Evolutionary conservation across 2,888 invertebrate genomes (phyloP).

Genomic region (Amblyjoppa proteus): DNA sequence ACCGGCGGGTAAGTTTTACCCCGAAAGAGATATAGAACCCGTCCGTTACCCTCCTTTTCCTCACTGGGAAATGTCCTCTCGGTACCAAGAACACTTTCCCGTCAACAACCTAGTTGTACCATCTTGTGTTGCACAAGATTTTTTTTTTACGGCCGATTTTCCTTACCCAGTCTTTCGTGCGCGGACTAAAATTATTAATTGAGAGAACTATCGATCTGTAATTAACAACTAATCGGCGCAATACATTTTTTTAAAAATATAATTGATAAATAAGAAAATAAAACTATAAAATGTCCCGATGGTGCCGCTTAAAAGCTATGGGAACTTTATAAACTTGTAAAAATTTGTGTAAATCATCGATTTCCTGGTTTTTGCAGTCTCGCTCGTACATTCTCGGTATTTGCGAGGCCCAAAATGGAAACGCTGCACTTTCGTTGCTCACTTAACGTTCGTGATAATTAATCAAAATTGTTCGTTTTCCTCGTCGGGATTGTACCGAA

Average conservation of each 20-base stretch:
- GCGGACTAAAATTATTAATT: too few species aligned
- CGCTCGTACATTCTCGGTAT: too few species aligned
- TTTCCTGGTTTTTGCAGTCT: too few species aligned
- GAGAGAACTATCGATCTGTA: too few species aligned
- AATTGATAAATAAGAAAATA: too few species aligned
- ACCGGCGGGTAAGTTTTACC: constrained; percentile 52
- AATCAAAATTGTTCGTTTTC: neutral
- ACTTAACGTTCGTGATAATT: neutral
- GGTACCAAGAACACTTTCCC: neutral
- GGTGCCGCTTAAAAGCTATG: too few species aligned
- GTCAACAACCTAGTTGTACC: neutral
- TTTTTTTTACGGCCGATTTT: neutral
- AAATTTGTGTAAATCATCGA: too few species aligned
- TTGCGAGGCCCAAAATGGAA: neutral
- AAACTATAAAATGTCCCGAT: too few species aligned
- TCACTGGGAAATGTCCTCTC: constrained; percentile 6
- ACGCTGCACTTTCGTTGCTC: neutral
- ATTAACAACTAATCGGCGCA: too few species aligned
- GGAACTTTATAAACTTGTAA: too few species aligned
- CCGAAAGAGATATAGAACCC: constrained; percentile 12
- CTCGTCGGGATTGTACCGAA: neutral
- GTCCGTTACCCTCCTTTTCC: constrained; percentile 29
- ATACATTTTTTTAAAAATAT: neutral
- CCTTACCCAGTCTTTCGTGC: neutral
- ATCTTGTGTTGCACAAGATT: neutral